These are phyloP conservation scores for Pygocentrus nattereri DNA, from an alignment of 2,797 vertebrate genomes.

Conservation along the genomic window DNA sequence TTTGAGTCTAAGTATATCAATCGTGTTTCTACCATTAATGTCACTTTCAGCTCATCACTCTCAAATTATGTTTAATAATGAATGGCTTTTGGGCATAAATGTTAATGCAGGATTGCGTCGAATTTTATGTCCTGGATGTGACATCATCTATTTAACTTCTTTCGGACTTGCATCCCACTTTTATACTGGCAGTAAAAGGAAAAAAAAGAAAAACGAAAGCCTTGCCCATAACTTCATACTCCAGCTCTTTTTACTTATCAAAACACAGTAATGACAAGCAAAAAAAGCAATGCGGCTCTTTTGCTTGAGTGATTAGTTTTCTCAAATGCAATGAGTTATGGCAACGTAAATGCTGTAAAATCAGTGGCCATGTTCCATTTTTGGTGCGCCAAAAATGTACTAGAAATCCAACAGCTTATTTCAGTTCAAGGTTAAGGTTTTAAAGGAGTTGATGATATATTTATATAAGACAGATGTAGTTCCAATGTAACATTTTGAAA, in stretches of 20 bases:
- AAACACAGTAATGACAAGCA: conserved; percentile 26
- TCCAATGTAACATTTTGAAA: conserved; percentile 40
- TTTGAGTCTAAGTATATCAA: conserved; percentile 66
- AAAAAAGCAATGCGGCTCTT: not conserved
- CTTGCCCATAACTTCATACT: conserved; percentile 63
- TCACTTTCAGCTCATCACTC: conserved; percentile 86
- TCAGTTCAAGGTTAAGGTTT: conserved; percentile 26
- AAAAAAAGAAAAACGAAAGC: conserved; percentile 42
- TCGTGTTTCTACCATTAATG: conserved; percentile 85
- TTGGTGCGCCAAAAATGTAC: conserved; percentile 22
- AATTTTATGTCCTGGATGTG: conserved; percentile 81
- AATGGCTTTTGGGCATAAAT: conserved; percentile 85
- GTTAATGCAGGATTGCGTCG: conserved; percentile 82
- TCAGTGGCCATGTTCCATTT: conserved; percentile 19
- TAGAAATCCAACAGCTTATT: conserved; percentile 45
- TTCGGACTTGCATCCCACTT: conserved; percentile 71
- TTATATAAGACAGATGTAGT: conserved; percentile 52
- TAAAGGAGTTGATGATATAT: conserved; percentile 48
- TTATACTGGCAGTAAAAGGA: conserved; percentile 59
- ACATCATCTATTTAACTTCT: conserved; percentile 77
- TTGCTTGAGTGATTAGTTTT: conserved; percentile 52
- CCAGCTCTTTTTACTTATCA: conserved; percentile 73
- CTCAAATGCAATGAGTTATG: conserved; percentile 46
- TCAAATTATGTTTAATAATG: conserved; percentile 86
- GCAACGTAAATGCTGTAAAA: conserved; percentile 55